These are phyloP conservation scores for Orestias chungarensis DNA, from an alignment of 2,797 vertebrate species.

Conservation along the genomic window DNA sequence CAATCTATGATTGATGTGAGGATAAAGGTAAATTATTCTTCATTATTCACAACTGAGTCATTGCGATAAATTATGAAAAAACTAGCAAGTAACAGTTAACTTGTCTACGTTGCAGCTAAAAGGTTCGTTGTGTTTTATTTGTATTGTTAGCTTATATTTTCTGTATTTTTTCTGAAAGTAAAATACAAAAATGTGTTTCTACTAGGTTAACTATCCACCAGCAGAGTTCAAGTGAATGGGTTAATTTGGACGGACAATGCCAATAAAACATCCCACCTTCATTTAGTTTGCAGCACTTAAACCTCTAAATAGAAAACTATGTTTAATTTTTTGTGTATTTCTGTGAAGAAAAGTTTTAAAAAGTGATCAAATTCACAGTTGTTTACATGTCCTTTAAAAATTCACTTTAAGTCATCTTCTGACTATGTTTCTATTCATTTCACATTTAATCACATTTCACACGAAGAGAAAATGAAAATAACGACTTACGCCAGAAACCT, in stretches of 20 bases:
- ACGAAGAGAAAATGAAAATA: not conserved
- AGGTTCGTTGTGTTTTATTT: too few species aligned
- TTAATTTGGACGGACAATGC: too few species aligned
- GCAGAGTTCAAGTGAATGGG: too few species aligned
- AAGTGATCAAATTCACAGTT: too few species aligned
- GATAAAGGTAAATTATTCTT: not conserved
- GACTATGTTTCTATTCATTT: not conserved
- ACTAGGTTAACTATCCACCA: too few species aligned
- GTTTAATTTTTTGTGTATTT: not conserved
- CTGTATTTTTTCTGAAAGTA: too few species aligned
- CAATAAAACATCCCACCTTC: not conserved
- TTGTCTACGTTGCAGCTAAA: too few species aligned
- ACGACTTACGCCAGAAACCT: not conserved
- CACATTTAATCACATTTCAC: not conserved
- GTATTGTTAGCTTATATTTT: too few species aligned
- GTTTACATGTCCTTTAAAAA: not conserved
- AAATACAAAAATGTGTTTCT: too few species aligned
- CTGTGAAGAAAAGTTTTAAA: not conserved
- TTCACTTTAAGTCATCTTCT: not conserved
- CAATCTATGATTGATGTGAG: not conserved
- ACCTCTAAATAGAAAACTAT: not conserved
- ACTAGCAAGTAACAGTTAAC: too few species aligned
- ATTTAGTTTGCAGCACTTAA: not conserved
- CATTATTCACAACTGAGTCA: too few species aligned
- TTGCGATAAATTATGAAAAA: too few species aligned